Conservation (phyloP, 2,797 vertebrate species). For the Amazona ochrocephala region DNA sequence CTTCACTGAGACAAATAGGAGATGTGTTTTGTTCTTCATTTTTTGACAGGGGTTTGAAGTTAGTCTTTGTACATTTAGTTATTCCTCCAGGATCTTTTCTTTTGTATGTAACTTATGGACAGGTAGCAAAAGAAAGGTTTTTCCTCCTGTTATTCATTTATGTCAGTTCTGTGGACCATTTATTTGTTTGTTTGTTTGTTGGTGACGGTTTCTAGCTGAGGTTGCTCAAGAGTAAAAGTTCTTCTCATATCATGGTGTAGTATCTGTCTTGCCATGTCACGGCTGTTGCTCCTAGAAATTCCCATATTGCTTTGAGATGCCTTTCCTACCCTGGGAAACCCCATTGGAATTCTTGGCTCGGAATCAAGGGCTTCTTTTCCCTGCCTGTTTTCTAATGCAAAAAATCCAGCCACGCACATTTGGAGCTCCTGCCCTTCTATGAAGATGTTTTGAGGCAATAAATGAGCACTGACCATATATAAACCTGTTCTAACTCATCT, state of each 20-base stretch:
- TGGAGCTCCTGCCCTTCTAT: neutral
- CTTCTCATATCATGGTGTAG: neutral
- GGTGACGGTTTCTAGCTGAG: neutral
- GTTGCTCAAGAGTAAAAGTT: neutral
- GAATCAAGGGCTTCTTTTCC: neutral
- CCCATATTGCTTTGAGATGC: neutral
- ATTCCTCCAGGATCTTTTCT: neutral
- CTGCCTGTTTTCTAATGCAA: neutral
- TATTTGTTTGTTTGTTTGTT: neutral
- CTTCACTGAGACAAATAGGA: neutral
- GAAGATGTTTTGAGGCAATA: neutral
- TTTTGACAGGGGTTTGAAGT: neutral
- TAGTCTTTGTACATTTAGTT: neutral
- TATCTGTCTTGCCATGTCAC: neutral
- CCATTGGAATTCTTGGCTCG: neutral
- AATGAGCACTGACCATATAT: neutral
- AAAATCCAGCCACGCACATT: neutral
- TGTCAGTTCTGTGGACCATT: neutral
- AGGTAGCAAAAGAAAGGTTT: neutral
- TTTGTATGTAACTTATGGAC: neutral
- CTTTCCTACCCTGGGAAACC: neutral
- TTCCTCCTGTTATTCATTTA: neutral
- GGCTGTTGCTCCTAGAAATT: neutral
- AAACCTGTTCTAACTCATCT: neutral
- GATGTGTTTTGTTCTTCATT: neutral